A percentile compares a stretch with the other conserved stretches of the same genome.
Conservation (phyloP, 1,140 invertebrate species). For the Cylas formicarius region DNA sequence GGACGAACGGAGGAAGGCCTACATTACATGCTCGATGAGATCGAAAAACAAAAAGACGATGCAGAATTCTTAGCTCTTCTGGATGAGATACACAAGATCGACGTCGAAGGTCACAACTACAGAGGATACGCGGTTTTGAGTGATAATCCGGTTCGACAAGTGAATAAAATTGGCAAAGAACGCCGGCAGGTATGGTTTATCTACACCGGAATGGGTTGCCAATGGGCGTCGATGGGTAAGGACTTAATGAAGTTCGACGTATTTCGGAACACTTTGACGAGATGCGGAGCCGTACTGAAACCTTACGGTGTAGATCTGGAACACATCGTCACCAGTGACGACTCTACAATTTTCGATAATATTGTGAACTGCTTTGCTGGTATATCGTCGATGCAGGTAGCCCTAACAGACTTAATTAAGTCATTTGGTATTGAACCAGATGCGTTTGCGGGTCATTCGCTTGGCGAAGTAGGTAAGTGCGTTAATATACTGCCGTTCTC, state of each 20-base stretch:
- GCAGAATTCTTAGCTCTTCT: constrained; percentile 48
- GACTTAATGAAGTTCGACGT: constrained; percentile 68
- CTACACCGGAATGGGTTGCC: constrained; percentile 92
- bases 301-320: constrained; percentile 71
- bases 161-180: constrained; percentile 39
- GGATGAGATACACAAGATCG: constrained; percentile 40
- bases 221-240: constrained; percentile 88
- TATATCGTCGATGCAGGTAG: constrained; percentile 89
- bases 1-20: constrained; percentile 63
- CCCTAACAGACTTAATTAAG: constrained; percentile 73
- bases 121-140: constrained; percentile 14
- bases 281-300: constrained; percentile 64
- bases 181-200: constrained; percentile 85
- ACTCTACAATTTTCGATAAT: constrained; percentile 66
- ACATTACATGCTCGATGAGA: constrained; percentile 55
- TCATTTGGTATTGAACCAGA: constrained; percentile 72
- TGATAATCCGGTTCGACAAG: constrained; percentile 12
- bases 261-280: constrained; percentile 68
- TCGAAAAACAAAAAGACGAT: constrained; percentile 51
- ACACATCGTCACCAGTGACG: constrained; percentile 65
- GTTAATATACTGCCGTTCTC: not conserved
- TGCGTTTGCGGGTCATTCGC: constrained; percentile 90
- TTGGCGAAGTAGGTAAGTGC: constrained; percentile 60
- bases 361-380: constrained; percentile 81
- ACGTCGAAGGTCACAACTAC: constrained; percentile 11